Conservation (phyloP, 1,140 invertebrate species). For the Drosophila grimshawi region DNA sequence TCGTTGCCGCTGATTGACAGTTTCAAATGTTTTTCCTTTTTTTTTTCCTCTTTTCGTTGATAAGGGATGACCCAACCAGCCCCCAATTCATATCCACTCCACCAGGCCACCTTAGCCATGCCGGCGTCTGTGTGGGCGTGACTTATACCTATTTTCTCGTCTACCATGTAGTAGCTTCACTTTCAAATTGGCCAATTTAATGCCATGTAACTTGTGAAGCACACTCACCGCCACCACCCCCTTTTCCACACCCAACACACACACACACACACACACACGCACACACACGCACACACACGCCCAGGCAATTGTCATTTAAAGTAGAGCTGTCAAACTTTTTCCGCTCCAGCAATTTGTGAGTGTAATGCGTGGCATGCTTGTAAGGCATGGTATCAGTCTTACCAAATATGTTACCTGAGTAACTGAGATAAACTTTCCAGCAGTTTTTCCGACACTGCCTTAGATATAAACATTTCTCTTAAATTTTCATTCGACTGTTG, state of each 20-base stretch:
- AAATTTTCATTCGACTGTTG: conserved; percentile 1
- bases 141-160: conserved; percentile 56
- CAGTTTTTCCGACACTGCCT: background rate
- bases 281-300: conserved; percentile 37
- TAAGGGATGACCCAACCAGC: conserved; percentile 47
- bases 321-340: conserved; percentile 58
- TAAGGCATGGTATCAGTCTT: background rate
- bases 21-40: conserved; percentile 51
- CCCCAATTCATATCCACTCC: conserved; percentile 11
- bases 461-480: conserved; percentile 5
- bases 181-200: conserved; percentile 76
- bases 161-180: conserved; percentile 16
- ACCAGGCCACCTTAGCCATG: background rate
- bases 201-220: conserved; percentile 44
- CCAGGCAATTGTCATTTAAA: conserved; percentile 67
- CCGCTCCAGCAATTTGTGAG: conserved; percentile 36
- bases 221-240: conserved; percentile 17
- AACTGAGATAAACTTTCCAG: conserved; percentile 13
- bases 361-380: conserved; percentile 28
- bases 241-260: background rate
- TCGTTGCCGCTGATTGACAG: conserved; percentile 71
- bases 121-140: conserved; percentile 50
- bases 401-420: conserved; percentile 17
- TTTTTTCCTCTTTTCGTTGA: conserved; percentile 49
- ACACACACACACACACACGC: conserved; percentile 37